Evolutionary conservation across 1,140 invertebrate species (phyloP), one percentile per base, ranked within the genome.

Genomic region (Aleiodes sp.): DNA sequence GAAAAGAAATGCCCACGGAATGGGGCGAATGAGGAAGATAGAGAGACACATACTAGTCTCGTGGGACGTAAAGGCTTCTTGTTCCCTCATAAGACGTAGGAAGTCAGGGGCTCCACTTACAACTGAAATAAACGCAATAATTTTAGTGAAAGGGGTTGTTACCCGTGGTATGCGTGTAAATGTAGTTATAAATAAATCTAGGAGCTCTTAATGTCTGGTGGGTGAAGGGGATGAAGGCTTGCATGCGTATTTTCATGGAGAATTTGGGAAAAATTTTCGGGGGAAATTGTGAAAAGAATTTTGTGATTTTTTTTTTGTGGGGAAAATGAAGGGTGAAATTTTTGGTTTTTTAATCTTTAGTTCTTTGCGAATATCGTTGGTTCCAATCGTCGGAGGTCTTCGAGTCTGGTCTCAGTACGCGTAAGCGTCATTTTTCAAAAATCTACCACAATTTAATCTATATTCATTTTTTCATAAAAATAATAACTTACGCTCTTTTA

Each of bases 171-270:
- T 84, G 82, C 83, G 81, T 82, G 82, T 85, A 86, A 86, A 86
- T 86, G 84, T 86, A 86, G 84, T 86, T 86, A 86, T 86, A 86
- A 86, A 86, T 86, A 86, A 86, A 86, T 86, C 84, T 83, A 84
- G 83, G 76, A 83, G 84, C 84, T 86, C 84, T 85, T 85, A 85
- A 86, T 84, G 82, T 78, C 80, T 75, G 68, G 65, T 71, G 59
- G 59, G 39, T 28, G 35, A 66, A 14, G 31, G 33, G 65, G 31
- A 19, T 33, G 68, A 56, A 56, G 52, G 39, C 4, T 60, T 3
- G 6, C 6, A n/a, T 68, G 29, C 64, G 12, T 33, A 33, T 33
- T 8, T 1, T 8, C 1, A 1, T 9, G 0, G 12, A 33, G 12
- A 10, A 10, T 7, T 33, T 33, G 31, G 7, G 31, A n/a, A n/a